Evolutionary conservation across 2,888 invertebrate species (phyloP).

Genomic region (Bimastos eiseni): DNA sequence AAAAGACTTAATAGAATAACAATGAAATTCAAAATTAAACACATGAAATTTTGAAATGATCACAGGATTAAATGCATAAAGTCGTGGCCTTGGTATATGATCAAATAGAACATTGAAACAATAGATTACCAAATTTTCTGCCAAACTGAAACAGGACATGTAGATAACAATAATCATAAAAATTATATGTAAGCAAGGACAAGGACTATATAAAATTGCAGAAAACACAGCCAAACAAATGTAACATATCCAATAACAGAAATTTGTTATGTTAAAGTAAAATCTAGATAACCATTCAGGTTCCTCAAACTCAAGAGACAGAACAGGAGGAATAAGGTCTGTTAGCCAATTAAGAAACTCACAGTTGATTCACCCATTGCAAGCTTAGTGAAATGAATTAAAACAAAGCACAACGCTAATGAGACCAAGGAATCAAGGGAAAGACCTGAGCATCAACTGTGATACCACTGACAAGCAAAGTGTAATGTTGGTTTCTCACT

Average conservation of each 20-base stretch:
- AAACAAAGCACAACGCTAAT: neutral
- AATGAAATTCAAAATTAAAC: neutral
- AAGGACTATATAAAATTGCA: neutral
- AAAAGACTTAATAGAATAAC: neutral
- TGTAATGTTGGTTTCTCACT: neutral
- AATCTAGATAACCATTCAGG: neutral
- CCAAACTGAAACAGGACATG: neutral
- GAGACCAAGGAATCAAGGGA: neutral
- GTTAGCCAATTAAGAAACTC: constrained; percentile 2
- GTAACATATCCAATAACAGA: neutral
- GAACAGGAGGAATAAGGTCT: no score
- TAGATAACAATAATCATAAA: neutral
- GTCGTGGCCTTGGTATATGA: neutral
- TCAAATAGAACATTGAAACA: neutral
- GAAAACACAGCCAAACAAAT: neutral
- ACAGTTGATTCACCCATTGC: neutral
- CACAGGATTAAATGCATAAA: neutral
- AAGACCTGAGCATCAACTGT: neutral
- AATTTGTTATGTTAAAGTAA: neutral
- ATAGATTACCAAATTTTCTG: neutral
- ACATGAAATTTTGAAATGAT: neutral
- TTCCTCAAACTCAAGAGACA: neutral
- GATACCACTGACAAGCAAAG: neutral
- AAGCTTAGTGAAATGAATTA: neutral
- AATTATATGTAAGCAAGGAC: neutral